phyloP scores from a whole-genome alignment of 2,797 vertebrate genomes.

The Alcedo atthis region DNA sequence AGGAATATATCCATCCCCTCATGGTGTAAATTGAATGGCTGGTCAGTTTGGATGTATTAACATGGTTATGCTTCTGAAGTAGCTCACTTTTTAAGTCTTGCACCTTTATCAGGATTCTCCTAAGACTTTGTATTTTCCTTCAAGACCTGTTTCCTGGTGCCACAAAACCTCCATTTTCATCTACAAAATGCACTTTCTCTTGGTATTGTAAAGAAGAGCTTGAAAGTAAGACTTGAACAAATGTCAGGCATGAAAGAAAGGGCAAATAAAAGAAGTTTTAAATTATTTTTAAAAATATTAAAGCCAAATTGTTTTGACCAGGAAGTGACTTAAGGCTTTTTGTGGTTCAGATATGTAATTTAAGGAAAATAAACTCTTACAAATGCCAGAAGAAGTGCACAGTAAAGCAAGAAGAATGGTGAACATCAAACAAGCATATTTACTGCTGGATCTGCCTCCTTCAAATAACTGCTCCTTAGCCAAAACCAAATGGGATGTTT shows the following conservation, averaged over 20 bases:
- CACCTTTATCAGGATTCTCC: not conserved
- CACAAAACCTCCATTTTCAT: not conserved
- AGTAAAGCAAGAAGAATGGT: not conserved
- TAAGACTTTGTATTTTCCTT: not conserved
- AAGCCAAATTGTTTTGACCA: not conserved
- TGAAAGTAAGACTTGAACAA: not conserved
- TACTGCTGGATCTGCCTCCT: not conserved
- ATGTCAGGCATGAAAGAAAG: not conserved
- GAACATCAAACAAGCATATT: not conserved
- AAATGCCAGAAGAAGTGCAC: not conserved
- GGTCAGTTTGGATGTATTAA: not conserved
- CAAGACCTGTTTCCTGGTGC: not conserved
- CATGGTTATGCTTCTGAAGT: not conserved
- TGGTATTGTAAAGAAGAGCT: not conserved
- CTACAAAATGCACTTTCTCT: not conserved
- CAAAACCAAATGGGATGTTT: not conserved
- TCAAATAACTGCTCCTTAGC: not conserved
- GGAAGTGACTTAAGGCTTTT: not conserved
- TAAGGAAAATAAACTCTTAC: not conserved
- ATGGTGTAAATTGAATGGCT: not conserved
- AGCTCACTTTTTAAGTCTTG: not conserved
- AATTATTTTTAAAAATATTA: not conserved
- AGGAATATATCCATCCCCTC: not conserved
- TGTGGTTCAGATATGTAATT: not conserved
- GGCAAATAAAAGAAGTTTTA: not conserved